phyloP scores from a whole-genome alignment of 2,113 vertebrate species.

The Oryzias curvinotus region DNA sequence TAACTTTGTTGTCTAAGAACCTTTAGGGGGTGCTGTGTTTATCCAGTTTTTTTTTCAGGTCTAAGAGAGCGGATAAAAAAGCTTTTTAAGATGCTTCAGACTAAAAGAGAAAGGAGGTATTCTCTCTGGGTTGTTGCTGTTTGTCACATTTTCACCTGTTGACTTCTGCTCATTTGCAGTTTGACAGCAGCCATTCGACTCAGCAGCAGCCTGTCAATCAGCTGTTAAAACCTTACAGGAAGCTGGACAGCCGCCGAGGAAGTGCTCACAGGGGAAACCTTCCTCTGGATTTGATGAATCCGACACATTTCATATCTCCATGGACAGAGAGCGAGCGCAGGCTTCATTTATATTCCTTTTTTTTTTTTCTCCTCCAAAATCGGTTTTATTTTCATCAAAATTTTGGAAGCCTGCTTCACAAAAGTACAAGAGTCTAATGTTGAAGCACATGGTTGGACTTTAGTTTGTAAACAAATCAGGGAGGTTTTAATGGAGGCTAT shows the following conservation, averaged over 20 bases:
- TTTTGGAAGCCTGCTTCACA: too few relatives aligned
- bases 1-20: too few relatives aligned
- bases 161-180: conserved; percentile 26
- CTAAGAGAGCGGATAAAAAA: too few relatives aligned
- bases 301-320: background rate
- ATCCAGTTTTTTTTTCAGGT: too few relatives aligned
- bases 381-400: too few relatives aligned
- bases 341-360: background rate
- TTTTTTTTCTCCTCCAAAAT: too few relatives aligned
- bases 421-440: too few relatives aligned
- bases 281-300: conserved; percentile 7
- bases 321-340: background rate
- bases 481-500: background rate
- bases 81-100: too few relatives aligned
- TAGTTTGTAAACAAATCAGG: background rate
- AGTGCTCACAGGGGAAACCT: conserved; percentile 5
- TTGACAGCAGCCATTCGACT: conserved; percentile 39
- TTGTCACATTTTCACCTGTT: conserved; percentile 47
- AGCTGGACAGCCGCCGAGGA: conserved; percentile 11
- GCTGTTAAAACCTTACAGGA: background rate
- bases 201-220: conserved; percentile 32
- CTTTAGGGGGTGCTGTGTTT: too few relatives aligned
- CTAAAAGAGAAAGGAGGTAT: too few relatives aligned
- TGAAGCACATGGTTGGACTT: too few relatives aligned
- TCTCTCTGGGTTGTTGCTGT: conserved; percentile 11